Evolutionary conservation across 2,888 invertebrate species (phyloP).

Genomic region (Napeogenes sylphis): DNA sequence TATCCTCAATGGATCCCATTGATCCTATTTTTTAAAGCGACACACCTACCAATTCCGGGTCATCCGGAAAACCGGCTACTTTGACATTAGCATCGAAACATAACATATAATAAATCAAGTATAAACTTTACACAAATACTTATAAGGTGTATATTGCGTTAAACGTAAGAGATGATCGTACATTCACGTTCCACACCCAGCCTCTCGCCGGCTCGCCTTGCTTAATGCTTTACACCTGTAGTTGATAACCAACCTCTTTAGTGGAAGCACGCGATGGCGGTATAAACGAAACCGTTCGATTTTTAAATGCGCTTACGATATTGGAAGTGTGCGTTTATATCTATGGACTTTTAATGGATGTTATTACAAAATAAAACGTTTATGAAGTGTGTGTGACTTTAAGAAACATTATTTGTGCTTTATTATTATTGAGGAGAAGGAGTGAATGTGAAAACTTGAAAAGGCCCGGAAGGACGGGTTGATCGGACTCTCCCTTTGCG

Average conservation of each 20-base stretch:
- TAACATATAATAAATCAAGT: constrained; percentile 8
- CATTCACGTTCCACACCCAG: constrained; percentile 40
- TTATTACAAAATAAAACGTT: background rate
- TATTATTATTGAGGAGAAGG: constrained; percentile 32
- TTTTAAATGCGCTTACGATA: constrained; percentile 25
- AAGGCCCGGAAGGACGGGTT: constrained; percentile 58
- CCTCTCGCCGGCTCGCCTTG: constrained; percentile 47
- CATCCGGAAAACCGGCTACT: constrained; percentile 37
- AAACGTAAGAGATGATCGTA: constrained; percentile 12
- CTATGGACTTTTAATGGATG: constrained; percentile 7
- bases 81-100: constrained; percentile 33
- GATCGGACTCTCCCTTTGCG: constrained; percentile 45
- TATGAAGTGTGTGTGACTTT: background rate
- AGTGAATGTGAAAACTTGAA: constrained; percentile 61
- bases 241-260: constrained; percentile 50
- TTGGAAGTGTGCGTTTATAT: background rate
- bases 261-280: constrained; percentile 45
- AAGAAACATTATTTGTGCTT: constrained; percentile 9
- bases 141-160: constrained; percentile 14
- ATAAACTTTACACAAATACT: constrained; percentile 14
- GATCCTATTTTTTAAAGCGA: constrained; percentile 26
- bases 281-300: constrained; percentile 24
- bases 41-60: constrained; percentile 34
- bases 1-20: constrained; percentile 4
- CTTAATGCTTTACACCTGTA: constrained; percentile 29